phyloP scores from a whole-genome alignment of 2,113 vertebrate species.

The Mesembrinibis cayennensis region DNA sequence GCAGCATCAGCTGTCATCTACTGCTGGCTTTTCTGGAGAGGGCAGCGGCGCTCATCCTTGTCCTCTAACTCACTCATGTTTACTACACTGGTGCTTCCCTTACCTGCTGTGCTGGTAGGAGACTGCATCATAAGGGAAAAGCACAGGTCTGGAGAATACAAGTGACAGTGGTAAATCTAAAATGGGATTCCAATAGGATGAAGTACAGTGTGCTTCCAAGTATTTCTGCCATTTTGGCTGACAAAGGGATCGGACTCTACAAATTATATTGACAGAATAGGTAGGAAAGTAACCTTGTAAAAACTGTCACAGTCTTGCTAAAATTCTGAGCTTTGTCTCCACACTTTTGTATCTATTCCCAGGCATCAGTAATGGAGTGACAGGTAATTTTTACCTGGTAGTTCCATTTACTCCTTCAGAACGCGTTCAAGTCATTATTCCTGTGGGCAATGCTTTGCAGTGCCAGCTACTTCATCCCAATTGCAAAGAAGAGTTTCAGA shows the following conservation, averaged over 20 bases:
- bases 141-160: neutral
- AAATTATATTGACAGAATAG: neutral
- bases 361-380: neutral
- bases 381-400: neutral
- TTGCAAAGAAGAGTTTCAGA: neutral
- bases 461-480: neutral
- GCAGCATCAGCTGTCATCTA: fast-evolving
- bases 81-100: neutral
- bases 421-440: neutral
- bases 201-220: neutral
- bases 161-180: neutral
- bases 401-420: neutral
- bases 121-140: neutral
- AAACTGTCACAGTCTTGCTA: neutral
- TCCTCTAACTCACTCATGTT: neutral
- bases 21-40: neutral
- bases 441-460: neutral
- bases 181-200: neutral
- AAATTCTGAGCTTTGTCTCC: neutral
- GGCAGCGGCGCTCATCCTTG: neutral
- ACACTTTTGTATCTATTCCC: neutral
- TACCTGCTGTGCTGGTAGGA: neutral
- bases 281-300: neutral
- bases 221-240: neutral
- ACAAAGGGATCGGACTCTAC: neutral